phyloP scores from a whole-genome alignment of 1,140 invertebrate species.

The Cyclargus thomasi region DNA sequence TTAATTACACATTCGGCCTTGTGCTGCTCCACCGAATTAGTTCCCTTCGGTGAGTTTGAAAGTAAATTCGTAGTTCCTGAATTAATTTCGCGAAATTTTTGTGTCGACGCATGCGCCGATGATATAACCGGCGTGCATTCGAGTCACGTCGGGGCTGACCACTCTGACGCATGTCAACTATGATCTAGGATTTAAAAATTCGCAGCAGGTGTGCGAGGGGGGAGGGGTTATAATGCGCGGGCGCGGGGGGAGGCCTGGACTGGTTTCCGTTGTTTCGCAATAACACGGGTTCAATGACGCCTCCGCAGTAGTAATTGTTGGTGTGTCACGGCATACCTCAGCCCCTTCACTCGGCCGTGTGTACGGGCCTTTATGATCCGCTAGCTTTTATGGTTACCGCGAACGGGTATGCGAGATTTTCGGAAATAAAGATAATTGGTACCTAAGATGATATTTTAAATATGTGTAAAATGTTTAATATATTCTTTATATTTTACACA shows the following conservation, averaged over 20 bases:
- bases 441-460: too few relatives aligned
- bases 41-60: constrained; percentile 9
- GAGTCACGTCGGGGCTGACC: constrained; percentile 44
- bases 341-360: constrained; percentile 43
- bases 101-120: constrained; percentile 24
- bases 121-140: constrained; percentile 55
- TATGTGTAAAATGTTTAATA: too few relatives aligned
- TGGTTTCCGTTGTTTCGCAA: constrained; percentile 74
- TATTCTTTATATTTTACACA: too few relatives aligned
- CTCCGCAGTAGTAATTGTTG: constrained; percentile 64
- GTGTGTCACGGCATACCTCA: constrained; percentile 58
- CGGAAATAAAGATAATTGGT: not conserved
- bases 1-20: not conserved
- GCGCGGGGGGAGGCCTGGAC: constrained; percentile 43
- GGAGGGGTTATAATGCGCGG: not conserved
- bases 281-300: constrained; percentile 71
- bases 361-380: constrained; percentile 13
- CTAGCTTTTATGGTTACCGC: not conserved
- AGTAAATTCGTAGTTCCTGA: not conserved
- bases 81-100: constrained; percentile 16
- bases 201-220: constrained; percentile 57
- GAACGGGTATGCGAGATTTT: not conserved
- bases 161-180: constrained; percentile 53
- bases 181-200: constrained; percentile 74
- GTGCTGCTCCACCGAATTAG: not conserved